These are phyloP conservation scores for Xestia xanthographa DNA, from an alignment of 2,888 invertebrate genomes.

Conservation along the genomic window DNA sequence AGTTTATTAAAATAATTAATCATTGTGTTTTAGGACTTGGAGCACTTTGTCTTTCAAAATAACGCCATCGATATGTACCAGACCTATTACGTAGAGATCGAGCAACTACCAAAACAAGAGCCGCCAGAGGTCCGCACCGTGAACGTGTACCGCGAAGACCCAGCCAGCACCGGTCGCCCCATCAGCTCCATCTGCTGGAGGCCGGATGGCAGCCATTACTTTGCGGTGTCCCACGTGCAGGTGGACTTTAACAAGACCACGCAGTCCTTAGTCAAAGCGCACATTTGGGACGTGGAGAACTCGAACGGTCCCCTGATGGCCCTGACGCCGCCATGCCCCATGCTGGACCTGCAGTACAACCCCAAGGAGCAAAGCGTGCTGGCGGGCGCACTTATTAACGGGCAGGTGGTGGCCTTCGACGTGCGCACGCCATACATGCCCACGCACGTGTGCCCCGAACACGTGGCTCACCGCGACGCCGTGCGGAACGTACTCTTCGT, in stretches of 20 bases:
- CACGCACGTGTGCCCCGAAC: slow-evolving; percentile 93
- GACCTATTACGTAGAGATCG: slow-evolving; percentile 94
- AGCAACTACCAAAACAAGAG: slow-evolving; percentile 91
- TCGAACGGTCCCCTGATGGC: slow-evolving; percentile 94
- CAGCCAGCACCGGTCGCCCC: slow-evolving; percentile 91
- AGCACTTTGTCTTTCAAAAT: slow-evolving; percentile 96
- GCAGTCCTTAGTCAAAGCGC: slow-evolving; percentile 82
- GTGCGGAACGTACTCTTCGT: slow-evolving; percentile 96
- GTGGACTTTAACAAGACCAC: slow-evolving; percentile 92
- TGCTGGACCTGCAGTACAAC: slow-evolving; percentile 95
- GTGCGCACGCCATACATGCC: slow-evolving; percentile 93
- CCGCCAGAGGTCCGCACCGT: slow-evolving; percentile 93
- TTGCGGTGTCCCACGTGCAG: slow-evolving; percentile 96
- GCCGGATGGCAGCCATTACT: slow-evolving; percentile 94
- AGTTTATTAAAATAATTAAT: not conserved
- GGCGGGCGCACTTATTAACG: slow-evolving; percentile 92
- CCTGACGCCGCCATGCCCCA: slow-evolving; percentile 92
- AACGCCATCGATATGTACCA: slow-evolving; percentile 98
- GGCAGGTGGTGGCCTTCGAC: slow-evolving; percentile 94
- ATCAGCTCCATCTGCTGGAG: slow-evolving; percentile 96
- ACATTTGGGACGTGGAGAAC: slow-evolving; percentile 97
- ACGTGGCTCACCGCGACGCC: slow-evolving; percentile 96
- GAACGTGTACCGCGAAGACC: slow-evolving; percentile 94
- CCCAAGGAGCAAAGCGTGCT: slow-evolving; percentile 93
- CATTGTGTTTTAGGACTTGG: slow-evolving; percentile 84